Evolutionary conservation across 2,113 vertebrate species (phyloP), one percentile per base, ranked within the genome.

Genomic region (Anarrhichthys ocellatus): DNA sequence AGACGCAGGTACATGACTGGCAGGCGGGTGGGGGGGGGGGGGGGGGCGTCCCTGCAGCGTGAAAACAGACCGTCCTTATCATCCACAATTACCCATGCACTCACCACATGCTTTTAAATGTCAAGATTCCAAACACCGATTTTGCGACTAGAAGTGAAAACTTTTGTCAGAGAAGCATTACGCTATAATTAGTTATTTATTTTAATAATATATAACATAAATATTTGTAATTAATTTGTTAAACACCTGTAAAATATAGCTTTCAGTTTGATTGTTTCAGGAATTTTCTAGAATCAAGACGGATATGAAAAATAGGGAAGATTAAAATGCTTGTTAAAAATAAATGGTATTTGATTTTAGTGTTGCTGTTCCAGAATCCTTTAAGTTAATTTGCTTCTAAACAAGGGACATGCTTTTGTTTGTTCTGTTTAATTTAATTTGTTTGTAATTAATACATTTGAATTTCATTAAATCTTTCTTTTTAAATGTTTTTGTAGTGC

Each of bases 1-100:
- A 86, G 79, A 65, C 61, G 76, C 61, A 72, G 63, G 62, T 29
- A 64, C 46, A 68, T 86, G 86, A 89, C 83, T 91, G 89, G 81
- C 88, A 90, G 89, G 70, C 88, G 0, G 72, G 46, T 6, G 75
- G 40, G 68, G 46, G 59, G 78, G 20, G 22, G 5, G 54, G 71
- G 61, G 74, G 73, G 84, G 85, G 40, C 62, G 80, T 86, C 84
- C 71, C 83, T 84, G 82, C 68, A 84, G 82, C 29, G 22, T 46
- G 34, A 78, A 78, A 18, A 77, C 80, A 80, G 48, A 89, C 68
- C 82, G 73, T 77, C 80, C 78, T 34, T 69, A 72, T 90, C 84
- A 89, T 87, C 82, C 71, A 80, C 67, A 80, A 10, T 46, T 24
- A 86, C 72, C 73, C 77, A 74, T n/a, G 61, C 56, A 67, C 22